These are phyloP conservation scores for Manis pentadactyla DNA, from an alignment of 2,797 vertebrate genomes.

Conservation along the genomic window DNA sequence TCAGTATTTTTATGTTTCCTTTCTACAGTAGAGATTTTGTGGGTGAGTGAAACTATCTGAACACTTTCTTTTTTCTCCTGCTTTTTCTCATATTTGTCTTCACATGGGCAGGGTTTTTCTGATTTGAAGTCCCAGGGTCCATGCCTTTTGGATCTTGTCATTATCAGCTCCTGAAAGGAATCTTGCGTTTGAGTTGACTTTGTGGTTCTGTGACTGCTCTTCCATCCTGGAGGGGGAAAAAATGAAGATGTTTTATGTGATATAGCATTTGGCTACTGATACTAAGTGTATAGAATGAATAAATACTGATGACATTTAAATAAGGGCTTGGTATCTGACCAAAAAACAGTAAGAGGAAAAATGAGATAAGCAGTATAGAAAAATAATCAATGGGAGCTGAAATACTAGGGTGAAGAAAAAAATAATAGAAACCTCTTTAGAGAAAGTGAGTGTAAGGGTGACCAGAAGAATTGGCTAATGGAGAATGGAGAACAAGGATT, in stretches of 20 bases:
- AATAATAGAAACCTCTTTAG: slow-evolving; percentile 22
- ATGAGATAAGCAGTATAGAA: background rate
- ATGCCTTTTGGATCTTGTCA: slow-evolving; percentile 63
- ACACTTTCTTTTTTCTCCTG: slow-evolving; percentile 38
- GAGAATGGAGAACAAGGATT: background rate
- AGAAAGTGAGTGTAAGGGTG: background rate
- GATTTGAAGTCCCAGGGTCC: slow-evolving; percentile 64
- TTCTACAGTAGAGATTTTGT: slow-evolving; percentile 36
- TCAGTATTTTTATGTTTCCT: slow-evolving; percentile 68
- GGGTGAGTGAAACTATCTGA: slow-evolving; percentile 44
- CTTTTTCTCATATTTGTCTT: slow-evolving; percentile 66
- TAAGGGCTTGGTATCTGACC: background rate
- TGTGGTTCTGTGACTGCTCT: slow-evolving; percentile 54
- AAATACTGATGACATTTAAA: slow-evolving; percentile 23
- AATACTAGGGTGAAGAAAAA: background rate
- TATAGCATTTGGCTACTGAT: background rate
- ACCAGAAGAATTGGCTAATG: background rate
- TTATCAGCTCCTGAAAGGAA: slow-evolving; percentile 56
- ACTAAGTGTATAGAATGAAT: background rate
- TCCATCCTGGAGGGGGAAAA: slow-evolving; percentile 55
- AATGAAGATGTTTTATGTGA: slow-evolving; percentile 38
- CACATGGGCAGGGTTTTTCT: slow-evolving; percentile 61
- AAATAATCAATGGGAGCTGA: background rate
- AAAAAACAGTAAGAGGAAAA: background rate
- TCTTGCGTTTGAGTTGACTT: slow-evolving; percentile 74